Conservation (phyloP, 1,140 invertebrate species). For the Rhyzopertha dominica region DNA sequence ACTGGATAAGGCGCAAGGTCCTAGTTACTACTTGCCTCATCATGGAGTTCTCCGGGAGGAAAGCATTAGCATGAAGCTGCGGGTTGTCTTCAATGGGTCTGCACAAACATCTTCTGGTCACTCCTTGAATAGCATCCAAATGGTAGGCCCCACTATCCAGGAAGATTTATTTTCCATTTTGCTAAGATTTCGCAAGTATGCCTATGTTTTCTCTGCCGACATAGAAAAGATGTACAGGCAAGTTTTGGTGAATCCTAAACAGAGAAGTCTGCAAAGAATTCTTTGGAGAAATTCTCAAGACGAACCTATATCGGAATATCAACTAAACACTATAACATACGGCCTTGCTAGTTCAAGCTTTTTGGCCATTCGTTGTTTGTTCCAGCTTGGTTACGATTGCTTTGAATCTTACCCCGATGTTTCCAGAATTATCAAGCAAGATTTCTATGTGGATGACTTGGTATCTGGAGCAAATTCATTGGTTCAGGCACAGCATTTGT, state of each 20-base stretch:
- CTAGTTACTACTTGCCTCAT: background rate
- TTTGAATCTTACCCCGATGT: slow-evolving; percentile 18
- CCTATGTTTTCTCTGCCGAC: slow-evolving; percentile 29
- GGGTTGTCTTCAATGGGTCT: slow-evolving; percentile 21
- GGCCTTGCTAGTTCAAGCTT: slow-evolving; percentile 31
- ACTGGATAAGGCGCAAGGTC: background rate
- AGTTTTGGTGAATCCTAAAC: slow-evolving; percentile 30
- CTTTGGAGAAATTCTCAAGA: slow-evolving; percentile 38
- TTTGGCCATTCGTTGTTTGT: slow-evolving; percentile 31
- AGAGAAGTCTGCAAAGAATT: slow-evolving; percentile 41
- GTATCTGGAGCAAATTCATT: slow-evolving; percentile 30
- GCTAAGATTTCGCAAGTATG: slow-evolving; percentile 13
- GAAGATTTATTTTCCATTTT: slow-evolving; percentile 34
- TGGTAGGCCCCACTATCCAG: slow-evolving; percentile 39
- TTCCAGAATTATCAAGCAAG: slow-evolving; percentile 18
- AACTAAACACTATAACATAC: slow-evolving; percentile 34
- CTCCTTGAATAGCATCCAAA: slow-evolving; percentile 24
- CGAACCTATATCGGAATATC: slow-evolving; percentile 28
- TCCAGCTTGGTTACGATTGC: slow-evolving; percentile 24
- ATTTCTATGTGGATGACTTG: slow-evolving; percentile 45
- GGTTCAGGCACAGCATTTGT: slow-evolving; percentile 19
- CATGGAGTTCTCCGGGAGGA: background rate
- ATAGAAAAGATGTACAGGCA: slow-evolving; percentile 44
- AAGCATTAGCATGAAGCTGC: slow-evolving; percentile 1
- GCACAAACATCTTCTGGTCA: slow-evolving; percentile 4